Percentiles rank a stretch among this genome's conserved stretches.
Conservation (phyloP, 2,888 invertebrate genomes). For the Agriopis leucophaearia region DNA sequence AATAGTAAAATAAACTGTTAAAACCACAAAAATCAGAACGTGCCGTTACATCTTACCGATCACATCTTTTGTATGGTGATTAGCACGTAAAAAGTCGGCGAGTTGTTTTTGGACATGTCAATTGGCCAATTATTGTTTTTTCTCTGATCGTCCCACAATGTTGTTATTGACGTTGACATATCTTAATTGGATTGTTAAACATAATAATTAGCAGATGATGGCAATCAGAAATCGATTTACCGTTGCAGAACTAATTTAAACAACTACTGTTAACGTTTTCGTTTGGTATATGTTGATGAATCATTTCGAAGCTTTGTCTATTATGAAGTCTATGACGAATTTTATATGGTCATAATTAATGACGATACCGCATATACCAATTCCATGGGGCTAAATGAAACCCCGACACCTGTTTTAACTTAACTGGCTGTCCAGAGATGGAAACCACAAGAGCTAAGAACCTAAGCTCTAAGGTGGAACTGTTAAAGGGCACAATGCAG, state of each 20-base stretch:
- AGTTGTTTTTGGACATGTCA: slow-evolving; percentile 54
- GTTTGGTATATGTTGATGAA: neutral
- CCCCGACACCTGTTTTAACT: no score
- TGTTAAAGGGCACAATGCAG: no score
- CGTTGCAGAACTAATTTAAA: slow-evolving; percentile 44
- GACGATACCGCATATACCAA: no score
- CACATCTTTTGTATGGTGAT: slow-evolving; percentile 40
- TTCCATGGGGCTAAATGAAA: no score
- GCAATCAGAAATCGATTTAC: slow-evolving; percentile 48
- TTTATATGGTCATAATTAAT: neutral
- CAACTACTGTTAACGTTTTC: slow-evolving; percentile 33
- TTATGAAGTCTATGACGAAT: neutral
- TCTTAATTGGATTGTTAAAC: slow-evolving; percentile 74
- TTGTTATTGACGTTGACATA: slow-evolving; percentile 71
- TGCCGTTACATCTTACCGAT: slow-evolving; percentile 51
- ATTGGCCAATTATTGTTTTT: slow-evolving; percentile 44
- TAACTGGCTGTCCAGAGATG: no score
- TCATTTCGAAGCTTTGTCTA: neutral
- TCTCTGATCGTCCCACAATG: slow-evolving; percentile 53
- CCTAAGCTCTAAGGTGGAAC: no score
- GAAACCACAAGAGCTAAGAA: no score
- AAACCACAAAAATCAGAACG: slow-evolving; percentile 43
- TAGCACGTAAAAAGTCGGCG: slow-evolving; percentile 54
- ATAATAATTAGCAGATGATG: slow-evolving; percentile 65
- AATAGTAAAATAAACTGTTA: slow-evolving; percentile 24